These are phyloP conservation scores for Leptobrachium ailaonicum DNA, from an alignment of 2,113 vertebrate genomes.

Conservation along the genomic window DNA sequence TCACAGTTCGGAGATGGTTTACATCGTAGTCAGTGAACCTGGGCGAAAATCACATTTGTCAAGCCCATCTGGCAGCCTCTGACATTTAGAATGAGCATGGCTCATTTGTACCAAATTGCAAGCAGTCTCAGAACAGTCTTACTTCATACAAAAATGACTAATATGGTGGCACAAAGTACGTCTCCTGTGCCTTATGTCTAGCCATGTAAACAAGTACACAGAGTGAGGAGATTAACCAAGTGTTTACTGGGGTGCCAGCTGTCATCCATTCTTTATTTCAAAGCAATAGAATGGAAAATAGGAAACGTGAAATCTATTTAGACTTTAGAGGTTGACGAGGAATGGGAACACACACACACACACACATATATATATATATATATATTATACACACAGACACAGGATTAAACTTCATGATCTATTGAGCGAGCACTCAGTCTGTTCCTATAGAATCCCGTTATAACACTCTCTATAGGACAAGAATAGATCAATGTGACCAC, in stretches of 20 bases:
- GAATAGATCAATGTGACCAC: no score
- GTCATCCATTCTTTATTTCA: no score
- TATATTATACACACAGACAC: no score
- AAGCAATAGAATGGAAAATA: no score
- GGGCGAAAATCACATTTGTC: constrained; percentile 43
- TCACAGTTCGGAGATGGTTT: constrained; percentile 29
- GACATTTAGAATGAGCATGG: constrained; percentile 46
- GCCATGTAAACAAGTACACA: constrained; percentile 44
- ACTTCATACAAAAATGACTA: constrained; percentile 50
- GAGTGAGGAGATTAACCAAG: constrained; percentile 8
- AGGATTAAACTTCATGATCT: no score
- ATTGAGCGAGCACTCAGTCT: no score
- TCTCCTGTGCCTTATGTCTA: constrained; percentile 48
- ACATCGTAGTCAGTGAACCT: constrained; percentile 45
- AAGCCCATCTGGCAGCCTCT: constrained; percentile 48
- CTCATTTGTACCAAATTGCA: constrained; percentile 51
- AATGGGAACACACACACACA: no score
- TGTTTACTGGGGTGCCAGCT: not conserved
- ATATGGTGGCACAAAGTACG: constrained; percentile 45
- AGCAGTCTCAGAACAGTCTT: constrained; percentile 43
- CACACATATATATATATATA: no score
- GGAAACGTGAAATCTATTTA: no score
- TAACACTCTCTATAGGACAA: no score
- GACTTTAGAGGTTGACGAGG: no score
- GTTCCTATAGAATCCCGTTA: no score